These are phyloP conservation scores for Psephotus haematonotus DNA, from an alignment of 2,113 vertebrate species.

Conservation along the genomic window DNA sequence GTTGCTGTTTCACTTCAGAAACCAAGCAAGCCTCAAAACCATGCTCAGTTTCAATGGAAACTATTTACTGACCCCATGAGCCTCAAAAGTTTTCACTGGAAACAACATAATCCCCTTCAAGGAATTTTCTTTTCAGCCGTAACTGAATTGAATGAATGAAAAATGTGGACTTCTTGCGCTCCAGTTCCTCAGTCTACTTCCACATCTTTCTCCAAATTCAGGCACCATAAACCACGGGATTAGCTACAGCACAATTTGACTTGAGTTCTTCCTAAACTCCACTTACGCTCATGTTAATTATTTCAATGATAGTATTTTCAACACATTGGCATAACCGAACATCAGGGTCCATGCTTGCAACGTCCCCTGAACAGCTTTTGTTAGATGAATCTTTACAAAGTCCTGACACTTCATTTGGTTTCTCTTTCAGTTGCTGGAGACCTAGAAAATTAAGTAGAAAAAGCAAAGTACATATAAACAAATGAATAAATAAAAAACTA, in stretches of 20 bases:
- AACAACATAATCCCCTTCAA: neutral
- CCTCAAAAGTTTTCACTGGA: conserved; percentile 34
- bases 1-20: conserved; percentile 8
- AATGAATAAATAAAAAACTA: neutral
- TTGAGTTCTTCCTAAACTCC: conserved; percentile 67
- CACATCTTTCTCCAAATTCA: neutral
- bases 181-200: neutral
- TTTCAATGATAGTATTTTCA: conserved; percentile 93
- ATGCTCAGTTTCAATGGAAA: neutral
- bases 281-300: conserved; percentile 90
- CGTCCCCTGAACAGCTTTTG: conserved; percentile 77
- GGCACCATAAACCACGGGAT: neutral
- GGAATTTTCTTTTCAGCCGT: neutral
- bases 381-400: conserved; percentile 73
- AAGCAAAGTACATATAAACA: neutral
- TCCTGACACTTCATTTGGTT: conserved; percentile 74
- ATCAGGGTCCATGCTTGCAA: conserved; percentile 86
- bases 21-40: conserved; percentile 3
- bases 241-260: neutral
- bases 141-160: neutral
- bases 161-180: neutral
- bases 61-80: neutral
- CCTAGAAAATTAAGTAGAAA: conserved; percentile 70
- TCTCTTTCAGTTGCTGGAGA: conserved; percentile 91
- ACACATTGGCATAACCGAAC: conserved; percentile 93